Conservation (phyloP, 2,888 invertebrate species). For the Trachelus iudaicus region DNA sequence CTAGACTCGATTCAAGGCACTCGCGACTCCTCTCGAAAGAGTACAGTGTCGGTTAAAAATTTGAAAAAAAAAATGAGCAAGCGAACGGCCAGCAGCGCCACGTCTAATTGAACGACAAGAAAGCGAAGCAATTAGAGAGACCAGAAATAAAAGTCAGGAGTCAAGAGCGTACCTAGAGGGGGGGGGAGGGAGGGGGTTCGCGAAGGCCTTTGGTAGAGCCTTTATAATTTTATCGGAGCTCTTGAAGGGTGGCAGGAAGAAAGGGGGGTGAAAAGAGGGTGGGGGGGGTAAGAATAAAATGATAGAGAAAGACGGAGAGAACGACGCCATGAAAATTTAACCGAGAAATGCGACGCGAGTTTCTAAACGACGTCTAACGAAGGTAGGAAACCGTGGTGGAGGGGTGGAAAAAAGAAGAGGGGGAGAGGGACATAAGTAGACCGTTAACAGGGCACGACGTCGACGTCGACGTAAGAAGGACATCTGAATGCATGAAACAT, state of each 20-base stretch:
- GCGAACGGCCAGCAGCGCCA: background rate
- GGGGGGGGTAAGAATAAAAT: background rate
- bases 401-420: no score
- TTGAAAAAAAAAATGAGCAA: background rate
- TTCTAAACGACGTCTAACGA: conserved; percentile 50
- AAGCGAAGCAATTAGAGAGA: background rate
- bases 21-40: background rate
- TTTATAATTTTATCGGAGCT: background rate
- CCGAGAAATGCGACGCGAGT: conserved; percentile 41
- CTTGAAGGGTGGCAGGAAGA: background rate
- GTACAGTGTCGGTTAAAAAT: background rate
- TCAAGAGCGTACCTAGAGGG: background rate
- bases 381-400: conserved; percentile 27
- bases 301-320: conserved; percentile 7
- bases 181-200: background rate
- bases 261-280: background rate
- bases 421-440: background rate
- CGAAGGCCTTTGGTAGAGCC: background rate
- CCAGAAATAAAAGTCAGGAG: background rate
- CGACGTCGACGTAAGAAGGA: conserved; percentile 45
- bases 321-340: conserved; percentile 22
- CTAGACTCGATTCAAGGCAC: background rate
- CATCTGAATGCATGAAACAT: conserved; percentile 59
- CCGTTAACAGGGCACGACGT: background rate
- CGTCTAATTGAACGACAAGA: background rate